These are phyloP conservation scores for Trinorchestia longiramus DNA, from an alignment of 1,140 invertebrate genomes.

Conservation along the genomic window DNA sequence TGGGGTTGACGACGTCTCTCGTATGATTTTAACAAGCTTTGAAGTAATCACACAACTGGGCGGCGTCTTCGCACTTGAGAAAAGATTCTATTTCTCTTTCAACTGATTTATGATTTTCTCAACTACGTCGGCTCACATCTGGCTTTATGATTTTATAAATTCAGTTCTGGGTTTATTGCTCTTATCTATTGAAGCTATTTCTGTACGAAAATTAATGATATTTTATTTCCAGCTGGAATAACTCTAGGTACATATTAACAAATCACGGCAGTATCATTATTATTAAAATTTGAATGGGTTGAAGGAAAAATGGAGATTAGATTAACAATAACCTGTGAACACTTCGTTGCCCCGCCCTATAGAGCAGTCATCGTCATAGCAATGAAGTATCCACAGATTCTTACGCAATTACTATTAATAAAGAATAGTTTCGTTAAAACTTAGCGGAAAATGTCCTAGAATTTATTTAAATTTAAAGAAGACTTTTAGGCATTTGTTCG, in stretches of 20 bases:
- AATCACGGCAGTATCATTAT: not conserved
- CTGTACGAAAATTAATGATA: not conserved
- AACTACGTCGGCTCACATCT: not conserved
- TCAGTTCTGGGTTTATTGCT: not conserved
- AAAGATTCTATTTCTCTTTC: not conserved
- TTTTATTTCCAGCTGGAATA: not conserved
- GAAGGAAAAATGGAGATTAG: not conserved
- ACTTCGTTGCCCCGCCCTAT: not conserved
- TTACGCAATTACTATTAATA: not conserved
- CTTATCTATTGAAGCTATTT: not conserved
- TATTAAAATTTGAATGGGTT: not conserved
- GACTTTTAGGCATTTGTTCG: not conserved
- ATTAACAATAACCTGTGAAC: not conserved
- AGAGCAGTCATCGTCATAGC: not conserved
- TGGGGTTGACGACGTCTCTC: not conserved
- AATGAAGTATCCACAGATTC: not conserved
- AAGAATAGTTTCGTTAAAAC: not conserved
- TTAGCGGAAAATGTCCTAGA: not conserved
- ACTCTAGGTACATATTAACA: not conserved
- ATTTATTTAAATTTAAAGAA: not conserved
- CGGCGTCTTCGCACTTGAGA: not conserved
- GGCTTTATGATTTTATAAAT: not conserved
- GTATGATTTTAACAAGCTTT: not conserved
- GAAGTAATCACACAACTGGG: not conserved
- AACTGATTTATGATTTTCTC: not conserved